Conservation (phyloP, 2,797 vertebrate species). For the Lophotriccus pileatus region DNA sequence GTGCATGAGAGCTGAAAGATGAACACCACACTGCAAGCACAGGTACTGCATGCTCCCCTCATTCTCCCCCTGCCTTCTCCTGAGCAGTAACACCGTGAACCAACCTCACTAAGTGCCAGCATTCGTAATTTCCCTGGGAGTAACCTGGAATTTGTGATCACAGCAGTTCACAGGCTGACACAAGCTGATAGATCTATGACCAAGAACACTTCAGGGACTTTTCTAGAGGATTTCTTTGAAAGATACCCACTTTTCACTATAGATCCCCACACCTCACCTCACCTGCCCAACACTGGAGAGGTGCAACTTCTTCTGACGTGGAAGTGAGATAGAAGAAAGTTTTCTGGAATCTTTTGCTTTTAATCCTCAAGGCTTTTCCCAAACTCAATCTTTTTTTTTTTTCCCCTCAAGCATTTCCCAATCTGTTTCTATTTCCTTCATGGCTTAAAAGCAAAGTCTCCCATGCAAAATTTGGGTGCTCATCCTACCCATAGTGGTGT, state of each 20-base stretch:
- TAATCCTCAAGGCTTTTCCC: neutral
- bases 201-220: neutral
- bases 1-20: neutral
- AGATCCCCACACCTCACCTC: neutral
- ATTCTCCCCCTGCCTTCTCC: neutral
- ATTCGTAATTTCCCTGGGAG: neutral
- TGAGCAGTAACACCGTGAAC: neutral
- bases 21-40: accelerated
- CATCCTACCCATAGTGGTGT: neutral
- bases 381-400: neutral
- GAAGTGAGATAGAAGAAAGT: neutral
- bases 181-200: neutral
- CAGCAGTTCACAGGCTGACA: neutral
- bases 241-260: neutral
- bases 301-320: neutral
- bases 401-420: neutral
- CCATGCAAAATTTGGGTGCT: neutral
- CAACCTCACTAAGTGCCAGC: neutral
- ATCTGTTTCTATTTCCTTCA: neutral
- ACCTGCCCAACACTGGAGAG: neutral
- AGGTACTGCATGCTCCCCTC: accelerated
- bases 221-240: neutral
- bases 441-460: neutral
- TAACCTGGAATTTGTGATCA: neutral
- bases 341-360: neutral